Evolutionary conservation across 2,113 vertebrate genomes (phyloP).

Genomic region (Plecturocebus donacophilus): DNA sequence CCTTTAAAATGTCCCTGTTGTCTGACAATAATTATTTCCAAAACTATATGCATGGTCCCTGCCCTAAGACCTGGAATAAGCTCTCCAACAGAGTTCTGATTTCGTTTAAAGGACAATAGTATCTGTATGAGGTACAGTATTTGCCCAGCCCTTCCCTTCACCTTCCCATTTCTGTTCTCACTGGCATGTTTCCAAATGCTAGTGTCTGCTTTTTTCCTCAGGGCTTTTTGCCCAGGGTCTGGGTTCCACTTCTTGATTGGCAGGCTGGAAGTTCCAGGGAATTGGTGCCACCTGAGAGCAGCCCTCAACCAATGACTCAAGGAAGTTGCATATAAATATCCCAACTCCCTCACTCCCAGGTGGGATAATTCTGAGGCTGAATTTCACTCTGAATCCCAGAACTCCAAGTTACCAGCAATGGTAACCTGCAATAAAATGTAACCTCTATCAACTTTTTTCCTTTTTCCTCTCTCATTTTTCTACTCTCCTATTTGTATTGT

Average conservation of each 20-base stretch:
- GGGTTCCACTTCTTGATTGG: background rate
- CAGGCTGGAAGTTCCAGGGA: background rate
- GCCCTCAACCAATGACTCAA: background rate
- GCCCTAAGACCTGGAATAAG: background rate
- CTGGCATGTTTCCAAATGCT: background rate
- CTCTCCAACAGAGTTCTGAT: background rate
- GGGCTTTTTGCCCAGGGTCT: background rate
- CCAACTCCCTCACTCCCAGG: background rate
- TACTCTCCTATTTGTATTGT: background rate
- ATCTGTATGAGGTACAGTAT: background rate
- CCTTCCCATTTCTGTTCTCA: background rate
- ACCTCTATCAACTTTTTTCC: background rate
- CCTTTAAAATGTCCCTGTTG: background rate
- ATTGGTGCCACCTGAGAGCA: background rate
- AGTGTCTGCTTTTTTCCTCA: background rate
- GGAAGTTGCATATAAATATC: background rate
- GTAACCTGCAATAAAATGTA: background rate
- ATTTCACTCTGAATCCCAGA: background rate
- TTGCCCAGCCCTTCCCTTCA: background rate
- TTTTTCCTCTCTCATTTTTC: background rate
- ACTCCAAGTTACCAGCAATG: background rate
- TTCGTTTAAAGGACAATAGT: background rate
- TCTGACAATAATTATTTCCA: background rate
- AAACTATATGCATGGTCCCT: background rate
- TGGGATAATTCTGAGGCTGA: background rate